A percentile compares a stretch with the other conserved stretches of the same genome.
Evolutionary conservation across 2,113 vertebrate genomes (phyloP).

Genomic region (Rhagologus leucostigma): DNA sequence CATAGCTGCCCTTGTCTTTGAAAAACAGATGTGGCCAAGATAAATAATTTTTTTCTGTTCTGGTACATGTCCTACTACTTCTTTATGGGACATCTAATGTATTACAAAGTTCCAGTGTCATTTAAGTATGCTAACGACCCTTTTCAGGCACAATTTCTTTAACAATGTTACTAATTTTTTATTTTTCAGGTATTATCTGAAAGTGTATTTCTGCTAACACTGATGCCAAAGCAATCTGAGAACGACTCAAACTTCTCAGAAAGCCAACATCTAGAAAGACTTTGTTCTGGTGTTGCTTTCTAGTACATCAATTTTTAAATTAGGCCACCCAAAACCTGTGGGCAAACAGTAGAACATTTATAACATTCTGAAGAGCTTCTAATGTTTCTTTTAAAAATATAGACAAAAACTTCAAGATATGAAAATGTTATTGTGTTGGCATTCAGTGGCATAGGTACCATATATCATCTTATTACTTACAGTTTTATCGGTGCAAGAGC

Average conservation of each 20-base stretch:
- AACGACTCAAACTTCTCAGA: not conserved
- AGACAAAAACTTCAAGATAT: not conserved
- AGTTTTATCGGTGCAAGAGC: accelerated
- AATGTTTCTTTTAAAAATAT: not conserved
- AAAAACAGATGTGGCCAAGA: not conserved
- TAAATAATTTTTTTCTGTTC: not conserved
- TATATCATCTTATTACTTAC: not conserved
- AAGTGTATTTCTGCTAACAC: not conserved
- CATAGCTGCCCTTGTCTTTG: not conserved
- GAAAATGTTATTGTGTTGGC: not conserved
- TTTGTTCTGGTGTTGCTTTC: not conserved
- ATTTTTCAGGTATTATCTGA: not conserved
- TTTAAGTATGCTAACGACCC: not conserved
- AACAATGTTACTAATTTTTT: not conserved
- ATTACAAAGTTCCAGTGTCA: not conserved
- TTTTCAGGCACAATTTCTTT: not conserved
- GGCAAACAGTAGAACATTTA: not conserved
- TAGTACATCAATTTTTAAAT: not conserved
- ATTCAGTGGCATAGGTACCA: not conserved
- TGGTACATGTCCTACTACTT: not conserved
- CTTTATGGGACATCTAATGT: not conserved
- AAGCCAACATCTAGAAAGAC: not conserved
- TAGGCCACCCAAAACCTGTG: not conserved
- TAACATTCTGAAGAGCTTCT: not conserved
- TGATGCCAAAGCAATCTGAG: not conserved